Conservation (phyloP, 2,888 invertebrate species). For the Autographa pulchrina region DNA sequence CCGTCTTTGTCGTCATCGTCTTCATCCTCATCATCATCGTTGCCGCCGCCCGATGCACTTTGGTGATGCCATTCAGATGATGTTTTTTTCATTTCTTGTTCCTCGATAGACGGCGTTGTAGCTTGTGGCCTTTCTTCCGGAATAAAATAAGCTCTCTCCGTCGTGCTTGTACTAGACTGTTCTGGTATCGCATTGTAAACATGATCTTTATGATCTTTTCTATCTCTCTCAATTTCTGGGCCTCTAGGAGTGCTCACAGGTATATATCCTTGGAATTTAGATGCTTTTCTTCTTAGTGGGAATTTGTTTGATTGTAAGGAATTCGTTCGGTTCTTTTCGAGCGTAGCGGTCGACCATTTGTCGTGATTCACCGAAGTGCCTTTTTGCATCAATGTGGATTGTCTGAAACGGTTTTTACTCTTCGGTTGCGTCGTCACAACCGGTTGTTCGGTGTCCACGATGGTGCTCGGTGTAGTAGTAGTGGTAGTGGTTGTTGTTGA, state of each 20-base stretch:
- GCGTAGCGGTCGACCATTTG: constrained; percentile 72
- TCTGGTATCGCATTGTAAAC: constrained; percentile 50
- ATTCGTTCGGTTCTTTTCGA: constrained; percentile 67
- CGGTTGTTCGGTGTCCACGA: constrained; percentile 51
- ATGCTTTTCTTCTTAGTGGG: constrained; percentile 78
- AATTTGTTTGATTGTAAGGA: constrained; percentile 57
- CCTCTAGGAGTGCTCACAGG: constrained; percentile 71
- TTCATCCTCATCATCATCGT: constrained; percentile 54
- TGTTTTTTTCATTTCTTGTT: constrained; percentile 61
- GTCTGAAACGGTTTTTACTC: constrained; percentile 80
- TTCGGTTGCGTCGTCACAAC: constrained; percentile 66
- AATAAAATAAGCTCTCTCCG: constrained; percentile 47
- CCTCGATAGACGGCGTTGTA: constrained; percentile 61
- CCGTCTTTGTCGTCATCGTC: constrained; percentile 49
- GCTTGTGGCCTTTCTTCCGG: constrained; percentile 45
- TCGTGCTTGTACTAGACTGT: constrained; percentile 49
- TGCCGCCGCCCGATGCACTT: constrained; percentile 32
- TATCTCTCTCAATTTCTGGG: constrained; percentile 64
- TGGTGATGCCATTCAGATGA: constrained; percentile 42
- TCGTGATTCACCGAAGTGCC: constrained; percentile 86
- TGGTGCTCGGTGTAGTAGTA: constrained; percentile 42
- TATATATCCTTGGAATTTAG: constrained; percentile 82
- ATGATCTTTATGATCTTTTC: constrained; percentile 67
- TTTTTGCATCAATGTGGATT: constrained; percentile 81
- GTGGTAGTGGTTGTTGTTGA: constrained; percentile 29